Conservation (phyloP, 2,797 vertebrate genomes). For the Alcedo quadribrachys region DNA sequence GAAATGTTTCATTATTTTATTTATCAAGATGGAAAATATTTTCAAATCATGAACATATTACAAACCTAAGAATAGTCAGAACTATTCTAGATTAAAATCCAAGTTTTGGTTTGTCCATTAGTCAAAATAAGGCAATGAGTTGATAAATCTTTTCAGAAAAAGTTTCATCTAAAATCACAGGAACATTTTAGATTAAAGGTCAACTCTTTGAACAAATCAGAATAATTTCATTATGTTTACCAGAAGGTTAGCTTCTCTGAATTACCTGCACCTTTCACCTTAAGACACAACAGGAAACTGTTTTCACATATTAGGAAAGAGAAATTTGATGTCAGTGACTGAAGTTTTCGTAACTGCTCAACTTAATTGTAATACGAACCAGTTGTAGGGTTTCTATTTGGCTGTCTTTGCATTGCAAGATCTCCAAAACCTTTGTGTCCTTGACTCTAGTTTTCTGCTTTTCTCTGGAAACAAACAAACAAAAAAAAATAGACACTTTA, state of each 20-base stretch:
- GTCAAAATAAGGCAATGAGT: not conserved
- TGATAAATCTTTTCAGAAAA: not conserved
- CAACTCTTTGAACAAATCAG: not conserved
- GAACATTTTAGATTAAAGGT: not conserved
- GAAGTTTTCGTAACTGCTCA: not conserved
- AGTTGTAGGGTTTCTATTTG: conserved; percentile 88
- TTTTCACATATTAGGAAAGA: not conserved
- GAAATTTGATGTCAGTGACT: not conserved
- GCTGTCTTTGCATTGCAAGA: conserved; percentile 90
- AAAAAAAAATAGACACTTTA: conserved; percentile 58
- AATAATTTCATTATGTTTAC: not conserved
- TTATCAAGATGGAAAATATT: not conserved
- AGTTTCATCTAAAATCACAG: not conserved
- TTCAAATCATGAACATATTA: not conserved
- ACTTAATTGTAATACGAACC: conserved; percentile 78
- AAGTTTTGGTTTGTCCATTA: not conserved
- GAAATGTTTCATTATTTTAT: not conserved
- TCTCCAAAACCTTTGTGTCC: conserved; percentile 91
- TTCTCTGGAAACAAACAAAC: conserved; percentile 82
- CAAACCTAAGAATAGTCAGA: not conserved
- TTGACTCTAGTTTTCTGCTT: conserved; percentile 92
- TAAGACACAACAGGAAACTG: not conserved
- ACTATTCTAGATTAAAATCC: not conserved
- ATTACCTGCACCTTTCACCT: not conserved
- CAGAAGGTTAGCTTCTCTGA: not conserved